Evolutionary conservation across 2,113 vertebrate genomes (phyloP).

Genomic region (Lampris incognitus): DNA sequence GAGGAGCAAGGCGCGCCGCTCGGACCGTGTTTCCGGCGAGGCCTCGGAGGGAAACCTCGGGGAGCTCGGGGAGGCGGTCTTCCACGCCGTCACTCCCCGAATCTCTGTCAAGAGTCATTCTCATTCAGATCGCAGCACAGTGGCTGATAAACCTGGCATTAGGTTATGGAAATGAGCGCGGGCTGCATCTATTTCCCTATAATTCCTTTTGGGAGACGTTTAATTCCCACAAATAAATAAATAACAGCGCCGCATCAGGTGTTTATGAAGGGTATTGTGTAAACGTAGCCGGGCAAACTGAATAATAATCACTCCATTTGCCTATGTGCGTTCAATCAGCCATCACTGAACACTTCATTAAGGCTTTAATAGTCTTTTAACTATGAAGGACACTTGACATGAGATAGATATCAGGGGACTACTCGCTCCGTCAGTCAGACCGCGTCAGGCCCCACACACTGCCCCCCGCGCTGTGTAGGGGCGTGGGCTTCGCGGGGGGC

Average conservation of each 20-base stretch:
- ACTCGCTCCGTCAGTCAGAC: constrained; percentile 68
- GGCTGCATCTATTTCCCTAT: constrained; percentile 76
- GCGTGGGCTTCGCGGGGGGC: neutral
- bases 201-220: constrained; percentile 83
- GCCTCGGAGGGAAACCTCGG: neutral
- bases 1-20: neutral
- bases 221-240: constrained; percentile 85
- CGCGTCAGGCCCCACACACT: constrained; percentile 20
- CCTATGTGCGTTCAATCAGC: constrained; percentile 74
- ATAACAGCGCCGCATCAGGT: constrained; percentile 78
- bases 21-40: constrained; percentile 23
- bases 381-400: constrained; percentile 71
- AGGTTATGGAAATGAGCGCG: constrained; percentile 84
- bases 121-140: constrained; percentile 73
- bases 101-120: constrained; percentile 71
- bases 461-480: constrained; percentile 16
- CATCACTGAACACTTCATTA: constrained; percentile 81
- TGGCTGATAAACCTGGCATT: constrained; percentile 80
- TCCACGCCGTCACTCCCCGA: constrained; percentile 50
- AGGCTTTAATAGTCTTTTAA: constrained; percentile 74
- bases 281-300: constrained; percentile 74
- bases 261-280: constrained; percentile 80
- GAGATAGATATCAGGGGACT: constrained; percentile 56
- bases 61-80: constrained; percentile 65
- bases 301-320: constrained; percentile 79